Conservation (phyloP, 2,888 invertebrate species). For the Saturnia japonica region DNA sequence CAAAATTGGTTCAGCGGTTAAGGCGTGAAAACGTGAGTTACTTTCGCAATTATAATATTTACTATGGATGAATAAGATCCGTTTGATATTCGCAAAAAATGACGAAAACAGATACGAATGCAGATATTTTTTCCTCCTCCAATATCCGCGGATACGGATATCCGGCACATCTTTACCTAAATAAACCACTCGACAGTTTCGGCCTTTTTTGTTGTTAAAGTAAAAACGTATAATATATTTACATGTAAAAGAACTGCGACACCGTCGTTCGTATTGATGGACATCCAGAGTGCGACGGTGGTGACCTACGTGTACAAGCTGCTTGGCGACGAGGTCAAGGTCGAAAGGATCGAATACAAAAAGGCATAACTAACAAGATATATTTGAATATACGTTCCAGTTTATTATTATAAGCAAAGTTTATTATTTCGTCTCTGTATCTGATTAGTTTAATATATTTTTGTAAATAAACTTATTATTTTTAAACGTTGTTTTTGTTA, state of each 20-base stretch:
- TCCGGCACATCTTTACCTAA: no score
- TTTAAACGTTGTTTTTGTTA: background rate
- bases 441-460: conserved; percentile 12
- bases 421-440: background rate
- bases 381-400: conserved; percentile 3
- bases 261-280: conserved; percentile 99
- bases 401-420: background rate
- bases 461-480: conserved; percentile 12
- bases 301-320: conserved; percentile 99
- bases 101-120: no score
- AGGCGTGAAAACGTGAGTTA: no score
- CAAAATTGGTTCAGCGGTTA: no score
- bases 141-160: no score
- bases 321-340: conserved; percentile 99
- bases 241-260: conserved; percentile 85
- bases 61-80: no score
- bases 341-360: conserved; percentile 98
- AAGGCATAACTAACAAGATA: conserved; percentile 83
- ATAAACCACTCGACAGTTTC: no score
- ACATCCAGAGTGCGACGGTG: conserved; percentile 98
- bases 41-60: no score
- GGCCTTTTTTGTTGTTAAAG: conserved; percentile 45
- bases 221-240: no score
- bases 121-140: no score
- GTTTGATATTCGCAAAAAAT: no score